A percentile compares a stretch with the other conserved stretches of the same genome.
Conservation (phyloP, 2,888 invertebrate genomes). For the Siphlonurus alternatus region DNA sequence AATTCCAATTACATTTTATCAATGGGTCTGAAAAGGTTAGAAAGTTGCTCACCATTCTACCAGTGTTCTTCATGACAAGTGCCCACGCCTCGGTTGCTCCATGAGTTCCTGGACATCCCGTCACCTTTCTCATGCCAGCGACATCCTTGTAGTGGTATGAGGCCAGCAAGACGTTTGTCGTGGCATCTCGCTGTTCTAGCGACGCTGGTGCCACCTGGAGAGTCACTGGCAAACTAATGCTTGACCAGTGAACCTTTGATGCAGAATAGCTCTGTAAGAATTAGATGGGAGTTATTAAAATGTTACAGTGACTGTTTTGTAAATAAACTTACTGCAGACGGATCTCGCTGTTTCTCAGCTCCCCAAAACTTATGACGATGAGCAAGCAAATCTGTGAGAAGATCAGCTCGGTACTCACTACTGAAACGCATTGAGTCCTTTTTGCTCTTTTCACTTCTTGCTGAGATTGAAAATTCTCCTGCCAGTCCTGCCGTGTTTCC, state of each 20-base stretch:
- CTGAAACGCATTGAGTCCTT: conserved; percentile 91
- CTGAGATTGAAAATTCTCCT: conserved; percentile 22
- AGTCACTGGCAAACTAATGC: conserved; percentile 68
- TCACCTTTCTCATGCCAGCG: conserved; percentile 59
- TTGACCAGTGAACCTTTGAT: conserved; percentile 95
- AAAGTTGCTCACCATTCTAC: conserved; percentile 43
- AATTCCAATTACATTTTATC: background rate
- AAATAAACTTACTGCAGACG: background rate
- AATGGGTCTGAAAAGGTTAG: no score
- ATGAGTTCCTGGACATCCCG: conserved; percentile 85
- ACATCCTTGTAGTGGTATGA: conserved; percentile 77
- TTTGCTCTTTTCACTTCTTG: conserved; percentile 42
- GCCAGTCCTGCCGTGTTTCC: conserved; percentile 4
- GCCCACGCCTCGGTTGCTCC: conserved; percentile 72
- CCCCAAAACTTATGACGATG: conserved; percentile 51
- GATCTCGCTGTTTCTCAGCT: conserved; percentile 40
- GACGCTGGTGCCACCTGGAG: conserved; percentile 87
- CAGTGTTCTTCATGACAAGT: conserved; percentile 57
- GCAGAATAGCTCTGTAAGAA: conserved; percentile 60
- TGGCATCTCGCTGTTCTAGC: conserved; percentile 79
- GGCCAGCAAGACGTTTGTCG: conserved; percentile 63
- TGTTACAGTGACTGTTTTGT: background rate
- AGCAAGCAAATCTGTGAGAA: conserved; percentile 80
- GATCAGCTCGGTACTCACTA: conserved; percentile 81
- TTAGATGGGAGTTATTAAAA: conserved; percentile 8